phyloP scores from a whole-genome alignment of 1,140 invertebrate species.

The Trichonephila clavata region DNA sequence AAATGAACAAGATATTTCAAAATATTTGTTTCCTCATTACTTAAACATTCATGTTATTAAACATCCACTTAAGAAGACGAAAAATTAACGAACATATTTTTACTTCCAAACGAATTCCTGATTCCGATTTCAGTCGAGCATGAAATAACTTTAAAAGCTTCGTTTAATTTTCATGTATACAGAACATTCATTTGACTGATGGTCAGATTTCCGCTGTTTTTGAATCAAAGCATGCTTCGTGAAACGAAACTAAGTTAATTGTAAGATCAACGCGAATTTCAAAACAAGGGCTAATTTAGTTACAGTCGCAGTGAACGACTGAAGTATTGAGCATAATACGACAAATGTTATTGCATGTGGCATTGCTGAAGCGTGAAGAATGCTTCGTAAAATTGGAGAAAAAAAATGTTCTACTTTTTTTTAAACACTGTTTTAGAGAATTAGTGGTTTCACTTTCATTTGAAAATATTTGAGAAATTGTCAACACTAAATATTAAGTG shows the following conservation, averaged over 20 bases:
- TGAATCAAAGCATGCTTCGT: background rate
- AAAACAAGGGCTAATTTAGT: background rate
- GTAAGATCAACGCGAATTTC: background rate
- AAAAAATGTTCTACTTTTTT: background rate
- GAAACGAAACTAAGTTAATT: constrained; percentile 42
- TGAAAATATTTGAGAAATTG: background rate
- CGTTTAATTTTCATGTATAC: background rate
- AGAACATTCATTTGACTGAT: background rate
- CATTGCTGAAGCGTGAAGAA: background rate
- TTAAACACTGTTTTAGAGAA: background rate
- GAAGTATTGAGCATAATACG: constrained; percentile 16
- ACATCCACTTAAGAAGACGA: background rate
- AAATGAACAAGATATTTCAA: background rate
- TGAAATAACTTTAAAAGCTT: background rate
- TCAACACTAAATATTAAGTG: background rate
- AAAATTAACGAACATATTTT: background rate
- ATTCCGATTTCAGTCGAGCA: background rate
- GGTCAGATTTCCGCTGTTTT: background rate
- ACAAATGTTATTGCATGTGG: background rate
- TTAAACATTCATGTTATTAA: background rate
- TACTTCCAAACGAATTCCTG: background rate
- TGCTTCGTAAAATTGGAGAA: background rate
- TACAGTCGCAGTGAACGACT: background rate
- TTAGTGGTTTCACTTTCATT: background rate
- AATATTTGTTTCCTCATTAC: background rate